A percentile compares a stretch with the other conserved stretches of the same genome.
Conservation (phyloP, 2,888 invertebrate genomes). For the Anagyrus pseudococci region DNA sequence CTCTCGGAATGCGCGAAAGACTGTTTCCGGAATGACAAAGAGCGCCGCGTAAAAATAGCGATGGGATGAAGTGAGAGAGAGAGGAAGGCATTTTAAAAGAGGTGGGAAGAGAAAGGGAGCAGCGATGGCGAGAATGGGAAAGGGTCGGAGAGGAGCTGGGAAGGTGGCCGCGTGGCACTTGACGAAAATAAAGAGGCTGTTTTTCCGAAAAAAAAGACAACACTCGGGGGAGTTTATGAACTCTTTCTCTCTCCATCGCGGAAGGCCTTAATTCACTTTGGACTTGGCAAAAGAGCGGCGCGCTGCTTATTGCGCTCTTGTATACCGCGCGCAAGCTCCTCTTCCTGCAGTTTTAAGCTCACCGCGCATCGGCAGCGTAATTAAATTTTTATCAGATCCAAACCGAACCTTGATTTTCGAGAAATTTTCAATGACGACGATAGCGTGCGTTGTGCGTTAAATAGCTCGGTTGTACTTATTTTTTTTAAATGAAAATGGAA, state of each 20-base stretch:
- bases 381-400: slow-evolving; percentile 21
- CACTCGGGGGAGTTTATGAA: slow-evolving; percentile 27
- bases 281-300: background rate
- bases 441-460: background rate
- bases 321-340: slow-evolving; percentile 20
- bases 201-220: slow-evolving; percentile 35
- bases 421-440: background rate
- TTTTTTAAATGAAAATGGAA: no score
- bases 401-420: background rate
- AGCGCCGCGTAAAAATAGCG: slow-evolving; percentile 28
- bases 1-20: slow-evolving; percentile 39
- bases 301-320: slow-evolving; percentile 19
- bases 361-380: slow-evolving; percentile 36
- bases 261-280: slow-evolving; percentile 38
- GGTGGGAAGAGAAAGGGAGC: slow-evolving; percentile 7
- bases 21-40: slow-evolving; percentile 35
- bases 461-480: no score
- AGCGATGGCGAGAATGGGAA: slow-evolving; percentile 8
- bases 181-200: slow-evolving; percentile 35
- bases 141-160: slow-evolving; percentile 13
- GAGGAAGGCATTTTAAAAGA: slow-evolving; percentile 1
- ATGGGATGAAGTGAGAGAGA: slow-evolving; percentile 5
- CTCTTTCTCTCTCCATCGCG: no score
- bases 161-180: slow-evolving; percentile 20
- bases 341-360: no score